These are phyloP conservation scores for Pagetopsis macropterus DNA, from an alignment of 2,797 vertebrate genomes.

Conservation along the genomic window DNA sequence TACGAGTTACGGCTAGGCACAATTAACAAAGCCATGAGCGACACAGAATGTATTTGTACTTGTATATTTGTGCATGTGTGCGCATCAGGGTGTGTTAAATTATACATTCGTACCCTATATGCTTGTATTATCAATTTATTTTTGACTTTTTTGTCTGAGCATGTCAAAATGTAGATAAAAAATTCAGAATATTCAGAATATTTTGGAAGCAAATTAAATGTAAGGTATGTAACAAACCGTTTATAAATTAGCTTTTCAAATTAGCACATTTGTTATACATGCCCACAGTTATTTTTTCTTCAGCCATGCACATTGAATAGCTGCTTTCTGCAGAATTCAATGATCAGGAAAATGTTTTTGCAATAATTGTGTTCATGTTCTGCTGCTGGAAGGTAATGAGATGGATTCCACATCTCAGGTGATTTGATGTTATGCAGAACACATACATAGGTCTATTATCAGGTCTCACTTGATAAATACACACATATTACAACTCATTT, in stretches of 20 bases:
- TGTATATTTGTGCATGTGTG: slow-evolving; percentile 38
- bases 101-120: background rate
- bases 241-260: slow-evolving; percentile 35
- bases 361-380: slow-evolving; percentile 44
- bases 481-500: slow-evolving; percentile 28
- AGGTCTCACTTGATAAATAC: slow-evolving; percentile 14
- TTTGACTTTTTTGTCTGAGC: slow-evolving; percentile 14
- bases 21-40: slow-evolving; percentile 72
- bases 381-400: slow-evolving; percentile 55
- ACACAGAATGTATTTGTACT: slow-evolving; percentile 58
- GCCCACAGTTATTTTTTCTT: slow-evolving; percentile 8
- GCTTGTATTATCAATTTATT: slow-evolving; percentile 19
- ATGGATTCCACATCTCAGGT: slow-evolving; percentile 49
- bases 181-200: no score
- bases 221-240: slow-evolving; percentile 28
- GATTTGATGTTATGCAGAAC: slow-evolving; percentile 37
- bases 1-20: slow-evolving; percentile 74
- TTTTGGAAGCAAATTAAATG: slow-evolving; percentile 32
- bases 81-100: slow-evolving; percentile 17
- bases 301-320: slow-evolving; percentile 7
- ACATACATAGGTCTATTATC: slow-evolving; percentile 4
- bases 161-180: slow-evolving; percentile 34
- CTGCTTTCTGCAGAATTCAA: slow-evolving; percentile 27
- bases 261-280: slow-evolving; percentile 42
- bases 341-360: slow-evolving; percentile 63